Evolutionary conservation across 2,797 vertebrate species (phyloP), one percentile per base, ranked within the genome.

Genomic region (Poecilia gillii): DNA sequence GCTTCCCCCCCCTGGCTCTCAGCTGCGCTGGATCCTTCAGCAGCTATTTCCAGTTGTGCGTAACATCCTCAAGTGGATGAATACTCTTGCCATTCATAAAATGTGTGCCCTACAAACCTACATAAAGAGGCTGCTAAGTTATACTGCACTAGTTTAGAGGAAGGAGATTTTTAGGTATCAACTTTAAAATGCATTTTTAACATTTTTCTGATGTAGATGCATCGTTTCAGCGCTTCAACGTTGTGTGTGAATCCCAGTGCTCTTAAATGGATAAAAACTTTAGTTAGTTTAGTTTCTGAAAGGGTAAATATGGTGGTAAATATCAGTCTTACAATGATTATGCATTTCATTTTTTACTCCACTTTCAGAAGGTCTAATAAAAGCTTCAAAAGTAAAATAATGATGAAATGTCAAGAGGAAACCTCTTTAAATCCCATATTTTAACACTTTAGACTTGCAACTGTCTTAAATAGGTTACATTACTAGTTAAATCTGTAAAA

Each of bases 21-120:
- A 83, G 74, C 28, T 84, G 84, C 76, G 59, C 57, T 71, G 12
- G 45, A 84, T 81, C 79, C 73, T 75, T 80, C 62, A 81, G 31
- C 78, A 77, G 71, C 68, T 85, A 81, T 85, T 84, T 81, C 81
- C 76, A 57, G 33, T 70, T 25, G 43, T 68, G 33, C 28, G 49
- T 41, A 81, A 74, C 20, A 76, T 49, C 31, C 74, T 80, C 45
- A 62, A 80, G 78, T 1, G 84, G 77, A 74, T 72, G 68, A 79
- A 36, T 76, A 62, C 41, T 49, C 25, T 8, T 76, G 73, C 77
- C 82, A 83, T 85, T 89, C 84, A 84, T 73, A 82, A 81, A 78
- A 85, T 64, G 74, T 70, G 3, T 80, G 78, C 45, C 83, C 82
- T 81, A 79, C 75, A 87, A 91, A 86, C 79, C 80, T 77, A 41